Base-by-base conservation (phyloP, 2,113 vertebrate genomes). In the Columba livia region DNA sequence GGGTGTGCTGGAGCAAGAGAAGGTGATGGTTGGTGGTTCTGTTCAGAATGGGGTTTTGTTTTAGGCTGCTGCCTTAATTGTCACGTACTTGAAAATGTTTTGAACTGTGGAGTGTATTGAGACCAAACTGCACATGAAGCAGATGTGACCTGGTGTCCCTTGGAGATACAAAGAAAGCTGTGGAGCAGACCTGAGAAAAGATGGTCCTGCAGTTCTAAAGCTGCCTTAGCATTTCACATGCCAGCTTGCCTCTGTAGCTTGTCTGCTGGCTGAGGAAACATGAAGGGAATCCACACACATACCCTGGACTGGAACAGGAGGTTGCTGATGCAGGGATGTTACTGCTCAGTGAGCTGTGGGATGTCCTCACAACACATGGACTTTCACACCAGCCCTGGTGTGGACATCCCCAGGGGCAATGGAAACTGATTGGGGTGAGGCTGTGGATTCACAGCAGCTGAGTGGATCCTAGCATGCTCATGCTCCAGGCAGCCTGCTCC, bases 351-450 rank as follows among this genome's bases (percentile, higher is more conserved):
- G 0, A 36, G 56, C n/a, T 32, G 56, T 50, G n/a, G 57, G n/a
- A 23, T 48, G 82, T 29, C 50, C 5, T 12, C 3, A 3, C 32
- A 53, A 47, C 29, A 8, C 2, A 3, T 0, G 4, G 60, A 20
- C 65, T 31, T 19, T 29, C 13, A 10, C 40, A 11, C 15, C 48
- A 79, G 80, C 53, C n/a, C 23, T 42, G 69, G 34, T 64, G 80
- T 0, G 0, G 71, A 81, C 56, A 31, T 86, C 34, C 77, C 79
- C 19, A 4, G 38, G 48, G 90, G 89, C 19, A 1, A 24, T 91
- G 78, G 78, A 79, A 89, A 89, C 26, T 50, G 54, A 12, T 4
- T 65, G 70, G 32, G 29, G 6, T 20, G 90, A 85, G 64, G 48
- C 47, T 71, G 38, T 0, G 4, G 47, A 44, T 79, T 87, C 38